Evolutionary conservation across 2,888 invertebrate genomes (phyloP).

Genomic region (Oligia latruncula): DNA sequence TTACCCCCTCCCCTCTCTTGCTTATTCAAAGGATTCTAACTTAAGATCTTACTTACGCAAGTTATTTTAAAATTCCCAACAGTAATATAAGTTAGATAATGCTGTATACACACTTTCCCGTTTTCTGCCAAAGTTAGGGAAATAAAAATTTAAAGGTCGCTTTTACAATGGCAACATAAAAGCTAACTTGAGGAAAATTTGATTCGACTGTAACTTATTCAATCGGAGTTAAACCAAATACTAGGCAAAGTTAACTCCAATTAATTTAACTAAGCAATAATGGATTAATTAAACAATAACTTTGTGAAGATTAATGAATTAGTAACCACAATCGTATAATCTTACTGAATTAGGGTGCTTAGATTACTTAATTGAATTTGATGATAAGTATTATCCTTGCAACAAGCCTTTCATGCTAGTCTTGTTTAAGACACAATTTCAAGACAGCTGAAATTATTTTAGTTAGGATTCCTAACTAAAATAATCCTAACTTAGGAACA

Average conservation of each 20-base stretch:
- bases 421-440: not conserved
- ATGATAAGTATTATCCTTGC: not conserved
- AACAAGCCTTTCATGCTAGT: not conserved
- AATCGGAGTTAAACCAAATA: constrained; percentile 29
- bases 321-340: constrained; percentile 21
- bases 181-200: constrained; percentile 15
- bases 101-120: constrained; percentile 16
- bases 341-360: not conserved
- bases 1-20: constrained; percentile 13
- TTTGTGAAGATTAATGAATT: constrained; percentile 10
- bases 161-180: constrained; percentile 15
- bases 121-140: constrained; percentile 25
- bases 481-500: too few species aligned
- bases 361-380: constrained; percentile 5
- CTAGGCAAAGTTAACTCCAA: constrained; percentile 25
- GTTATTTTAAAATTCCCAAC: constrained; percentile 48
- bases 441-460: not conserved
- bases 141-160: constrained; percentile 15
- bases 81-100: constrained; percentile 49
- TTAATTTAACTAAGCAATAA: not conserved
- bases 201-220: constrained; percentile 21
- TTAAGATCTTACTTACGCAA: constrained; percentile 58
- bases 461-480: too few species aligned
- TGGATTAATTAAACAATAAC: constrained; percentile 36
- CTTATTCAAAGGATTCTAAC: constrained; percentile 59